Conservation (phyloP, 2,113 vertebrate genomes). For the Chlorocebus sabaeus region DNA sequence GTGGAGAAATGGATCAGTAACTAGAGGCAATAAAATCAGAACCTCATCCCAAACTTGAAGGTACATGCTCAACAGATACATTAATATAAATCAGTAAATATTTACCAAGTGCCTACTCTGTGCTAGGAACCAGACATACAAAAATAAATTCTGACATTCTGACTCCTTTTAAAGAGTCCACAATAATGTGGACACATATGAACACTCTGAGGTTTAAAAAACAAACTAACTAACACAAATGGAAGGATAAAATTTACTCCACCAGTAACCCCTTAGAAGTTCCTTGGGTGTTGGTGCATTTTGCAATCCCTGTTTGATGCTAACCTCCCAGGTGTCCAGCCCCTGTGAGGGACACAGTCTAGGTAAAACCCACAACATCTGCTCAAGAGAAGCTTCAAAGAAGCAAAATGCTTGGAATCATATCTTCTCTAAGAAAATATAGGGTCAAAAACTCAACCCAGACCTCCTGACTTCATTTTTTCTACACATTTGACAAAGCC, state of each 20-base stretch:
- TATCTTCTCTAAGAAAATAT: background rate
- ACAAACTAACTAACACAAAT: background rate
- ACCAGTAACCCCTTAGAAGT: background rate
- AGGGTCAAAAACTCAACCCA: background rate
- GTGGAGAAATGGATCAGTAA: background rate
- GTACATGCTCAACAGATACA: background rate
- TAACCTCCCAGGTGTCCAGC: too few species aligned
- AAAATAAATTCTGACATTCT: background rate
- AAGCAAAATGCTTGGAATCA: background rate
- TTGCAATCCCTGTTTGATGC: background rate
- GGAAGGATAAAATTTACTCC: background rate
- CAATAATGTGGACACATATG: background rate
- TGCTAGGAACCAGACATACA: background rate
- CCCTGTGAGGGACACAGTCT: background rate
- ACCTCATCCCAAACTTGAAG: background rate
- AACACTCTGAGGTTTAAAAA: background rate
- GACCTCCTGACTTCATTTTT: background rate
- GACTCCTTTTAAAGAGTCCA: background rate
- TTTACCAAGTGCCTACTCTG: background rate
- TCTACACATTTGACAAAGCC: background rate
- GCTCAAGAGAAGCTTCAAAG: background rate
- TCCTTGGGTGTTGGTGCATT: background rate
- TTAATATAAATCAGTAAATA: conserved; percentile 13
- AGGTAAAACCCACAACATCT: background rate
- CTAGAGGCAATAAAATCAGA: background rate